Base-by-base conservation (phyloP, 2,888 invertebrate genomes). In the Nipponacmea schrenckii region DNA sequence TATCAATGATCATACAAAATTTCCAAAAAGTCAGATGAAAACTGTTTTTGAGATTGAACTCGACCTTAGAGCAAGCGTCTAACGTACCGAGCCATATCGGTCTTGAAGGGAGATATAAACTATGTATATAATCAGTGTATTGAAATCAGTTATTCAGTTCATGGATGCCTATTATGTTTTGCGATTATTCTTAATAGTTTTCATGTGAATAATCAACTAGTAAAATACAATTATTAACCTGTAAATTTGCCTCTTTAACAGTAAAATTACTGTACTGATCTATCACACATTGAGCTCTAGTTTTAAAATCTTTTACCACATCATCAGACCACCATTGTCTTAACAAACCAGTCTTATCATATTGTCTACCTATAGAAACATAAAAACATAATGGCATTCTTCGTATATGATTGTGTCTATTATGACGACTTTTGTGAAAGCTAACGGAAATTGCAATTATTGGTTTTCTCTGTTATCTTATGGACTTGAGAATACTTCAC, bases 321-420 rank as follows among this genome's bases (percentile, higher is more conserved):
- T 92, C 93, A 83, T 95, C 94, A 84, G 97, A 95, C 98, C 99
- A 99, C 98, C 99, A 99, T 78, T 95, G 95, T 87, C 96, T 94
- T 73, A 99, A 90, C 89, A 98, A 98, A 0, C 99, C 99, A 82
- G 94, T 92, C 90, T 94, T 94, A 87, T 99, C 98, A 89, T 97
- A 99, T 89, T 97, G 96, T 27, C 98, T 91, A 0, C 98, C 94
- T 86, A 71, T 8, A 20, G n/a, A 15, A 50, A 31, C 31, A 39
- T 7, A 1, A 39, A 1, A 39, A 8, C n/a, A 45, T 14, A 45
- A 44, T 39, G 24, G 44, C 62, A 12, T 27, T 7, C 31, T 31
- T 31, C 2, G 63, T 17, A 24, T 24, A 27, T 2, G 45, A n/a
- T 46, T 15, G 2, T 1, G 63, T 2, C 15, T 27, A 26, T 24